Evolutionary conservation across 2,888 invertebrate genomes (phyloP).

Genomic region (Ceraclea dissimilis): DNA sequence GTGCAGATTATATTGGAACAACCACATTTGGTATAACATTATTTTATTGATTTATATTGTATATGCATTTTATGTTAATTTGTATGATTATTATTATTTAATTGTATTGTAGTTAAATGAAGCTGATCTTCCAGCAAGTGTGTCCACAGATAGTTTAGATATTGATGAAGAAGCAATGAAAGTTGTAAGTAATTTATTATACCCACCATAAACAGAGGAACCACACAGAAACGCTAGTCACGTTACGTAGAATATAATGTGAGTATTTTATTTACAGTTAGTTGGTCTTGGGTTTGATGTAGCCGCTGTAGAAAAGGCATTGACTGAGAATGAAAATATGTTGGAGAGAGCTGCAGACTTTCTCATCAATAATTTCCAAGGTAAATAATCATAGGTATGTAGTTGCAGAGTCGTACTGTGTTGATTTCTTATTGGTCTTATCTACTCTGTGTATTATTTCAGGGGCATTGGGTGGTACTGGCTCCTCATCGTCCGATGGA

Average conservation of each 20-base stretch:
- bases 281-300: slow-evolving; percentile 54
- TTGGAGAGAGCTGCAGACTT: slow-evolving; percentile 52
- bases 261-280: slow-evolving; percentile 34
- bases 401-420: too few relatives aligned
- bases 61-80: background rate
- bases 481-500: background rate
- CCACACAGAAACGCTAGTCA: too few relatives aligned
- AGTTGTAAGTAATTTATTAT: slow-evolving; percentile 10
- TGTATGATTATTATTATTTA: background rate
- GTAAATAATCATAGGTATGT: slow-evolving; percentile 20
- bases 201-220: too few relatives aligned
- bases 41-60: background rate
- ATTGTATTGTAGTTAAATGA: slow-evolving; percentile 20
- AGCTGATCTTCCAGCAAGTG: slow-evolving; percentile 16
- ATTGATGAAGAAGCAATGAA: slow-evolving; percentile 13
- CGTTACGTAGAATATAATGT: too few relatives aligned
- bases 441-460: too few relatives aligned
- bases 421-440: too few relatives aligned
- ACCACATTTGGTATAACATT: slow-evolving; percentile 41
- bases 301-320: slow-evolving; percentile 46
- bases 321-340: slow-evolving; percentile 48
- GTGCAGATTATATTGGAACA: slow-evolving; percentile 56
- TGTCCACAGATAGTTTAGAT: slow-evolving; percentile 1
- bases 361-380: slow-evolving; percentile 36
- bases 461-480: too few relatives aligned